Conservation (phyloP, 1,140 invertebrate species). For the Rhizoglyphus robini region DNA sequence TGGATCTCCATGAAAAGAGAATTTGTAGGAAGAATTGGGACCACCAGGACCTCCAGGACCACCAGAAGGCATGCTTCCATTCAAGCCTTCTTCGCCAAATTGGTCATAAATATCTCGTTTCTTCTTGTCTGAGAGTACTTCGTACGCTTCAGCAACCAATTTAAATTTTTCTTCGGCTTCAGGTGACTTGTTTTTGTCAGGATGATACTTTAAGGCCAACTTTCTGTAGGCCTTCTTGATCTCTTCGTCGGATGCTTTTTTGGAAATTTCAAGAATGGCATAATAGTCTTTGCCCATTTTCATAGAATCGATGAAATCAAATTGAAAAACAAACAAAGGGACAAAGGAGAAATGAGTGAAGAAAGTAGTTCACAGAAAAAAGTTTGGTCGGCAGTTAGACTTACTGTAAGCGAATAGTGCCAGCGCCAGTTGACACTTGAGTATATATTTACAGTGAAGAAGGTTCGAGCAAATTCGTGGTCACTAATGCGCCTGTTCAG, state of each 20-base stretch:
- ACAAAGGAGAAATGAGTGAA: neutral
- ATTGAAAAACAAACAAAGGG: neutral
- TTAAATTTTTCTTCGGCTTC: constrained; percentile 96
- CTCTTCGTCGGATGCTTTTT: constrained; percentile 79
- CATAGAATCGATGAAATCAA: neutral
- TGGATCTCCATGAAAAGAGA: constrained; percentile 73
- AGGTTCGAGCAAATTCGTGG: neutral
- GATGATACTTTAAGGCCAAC: constrained; percentile 94
- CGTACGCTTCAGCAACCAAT: constrained; percentile 95
- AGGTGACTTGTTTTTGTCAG: constrained; percentile 91
- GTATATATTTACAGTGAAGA: no score
- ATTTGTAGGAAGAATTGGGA: constrained; percentile 34
- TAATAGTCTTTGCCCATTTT: constrained; percentile 30
- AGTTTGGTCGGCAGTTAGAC: no score
- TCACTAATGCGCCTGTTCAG: no score
- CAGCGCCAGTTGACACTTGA: no score
- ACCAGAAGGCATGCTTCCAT: constrained; percentile 39
- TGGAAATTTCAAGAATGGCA: constrained; percentile 71
- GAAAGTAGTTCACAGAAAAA: neutral
- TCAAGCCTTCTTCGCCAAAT: constrained; percentile 90
- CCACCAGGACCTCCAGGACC: constrained; percentile 28
- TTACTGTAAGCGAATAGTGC: no score
- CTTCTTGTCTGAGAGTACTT: constrained; percentile 86
- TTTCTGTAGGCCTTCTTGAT: constrained; percentile 96
- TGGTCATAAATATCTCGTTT: constrained; percentile 90